phyloP scores from a whole-genome alignment of 35 echinoderm and acorn worm species.

The Ophiothrix spiculata region DNA sequence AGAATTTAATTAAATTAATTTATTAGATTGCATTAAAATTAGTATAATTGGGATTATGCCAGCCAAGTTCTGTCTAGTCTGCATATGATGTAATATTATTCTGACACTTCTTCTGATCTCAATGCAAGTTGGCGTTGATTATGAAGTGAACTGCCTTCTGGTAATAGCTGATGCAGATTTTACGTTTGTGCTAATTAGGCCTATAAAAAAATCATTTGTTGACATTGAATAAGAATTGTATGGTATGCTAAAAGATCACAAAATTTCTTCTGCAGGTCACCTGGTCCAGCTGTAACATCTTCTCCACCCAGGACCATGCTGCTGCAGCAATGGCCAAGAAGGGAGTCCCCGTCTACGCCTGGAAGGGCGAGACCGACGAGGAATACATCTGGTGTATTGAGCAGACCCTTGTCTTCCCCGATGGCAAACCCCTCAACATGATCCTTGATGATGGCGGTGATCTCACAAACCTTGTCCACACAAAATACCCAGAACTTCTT shows the following conservation, averaged over 20 bases:
- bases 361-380: slow-evolving; percentile 99
- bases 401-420: slow-evolving; percentile 86
- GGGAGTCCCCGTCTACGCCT: slow-evolving; percentile 90
- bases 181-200: too few relatives aligned
- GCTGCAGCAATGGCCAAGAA: slow-evolving; percentile 91
- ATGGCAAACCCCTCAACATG: slow-evolving; percentile 92
- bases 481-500: slow-evolving; percentile 74
- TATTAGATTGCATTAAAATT: too few relatives aligned
- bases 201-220: too few relatives aligned
- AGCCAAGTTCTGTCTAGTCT: too few relatives aligned
- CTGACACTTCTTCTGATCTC: too few relatives aligned
- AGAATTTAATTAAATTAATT: too few relatives aligned
- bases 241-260: slow-evolving; percentile 1
- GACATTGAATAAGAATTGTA: too few relatives aligned
- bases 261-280: slow-evolving; percentile 51
- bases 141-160: too few relatives aligned
- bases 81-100: too few relatives aligned
- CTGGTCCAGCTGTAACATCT: slow-evolving; percentile 99
- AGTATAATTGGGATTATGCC: too few relatives aligned
- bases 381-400: slow-evolving; percentile 99
- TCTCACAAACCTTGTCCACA: slow-evolving; percentile 89
- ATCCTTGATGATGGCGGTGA: slow-evolving; percentile 98
- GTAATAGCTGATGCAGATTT: too few relatives aligned
- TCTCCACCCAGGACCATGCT: slow-evolving; percentile 95
- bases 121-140: too few relatives aligned